Evolutionary conservation across 2,113 vertebrate species (phyloP).

Genomic region (Mus pahari): DNA sequence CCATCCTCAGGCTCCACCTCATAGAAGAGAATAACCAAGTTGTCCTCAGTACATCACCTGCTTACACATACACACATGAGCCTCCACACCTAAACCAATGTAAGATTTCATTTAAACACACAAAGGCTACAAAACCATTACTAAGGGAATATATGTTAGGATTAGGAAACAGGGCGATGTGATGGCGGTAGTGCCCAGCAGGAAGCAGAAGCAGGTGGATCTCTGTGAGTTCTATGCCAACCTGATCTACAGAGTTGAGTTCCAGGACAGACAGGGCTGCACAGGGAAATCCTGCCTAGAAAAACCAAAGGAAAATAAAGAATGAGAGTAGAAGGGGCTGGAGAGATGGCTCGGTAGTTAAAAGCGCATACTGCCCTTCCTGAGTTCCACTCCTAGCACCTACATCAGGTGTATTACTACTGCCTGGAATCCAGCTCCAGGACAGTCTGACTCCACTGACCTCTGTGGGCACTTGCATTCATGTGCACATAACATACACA

Average conservation of each 20-base stretch:
- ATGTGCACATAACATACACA: neutral
- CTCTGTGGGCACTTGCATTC: neutral
- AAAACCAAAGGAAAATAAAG: neutral
- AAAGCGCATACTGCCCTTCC: neutral
- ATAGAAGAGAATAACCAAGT: neutral
- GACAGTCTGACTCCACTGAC: neutral
- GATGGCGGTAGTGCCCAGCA: neutral
- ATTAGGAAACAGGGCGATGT: neutral
- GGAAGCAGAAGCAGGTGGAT: neutral
- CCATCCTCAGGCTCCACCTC: neutral
- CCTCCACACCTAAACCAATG: neutral
- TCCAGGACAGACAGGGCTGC: neutral
- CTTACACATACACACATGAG: neutral
- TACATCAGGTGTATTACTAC: neutral
- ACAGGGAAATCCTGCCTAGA: neutral
- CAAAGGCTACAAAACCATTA: conserved; percentile 28
- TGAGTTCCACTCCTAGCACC: neutral
- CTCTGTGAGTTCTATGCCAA: neutral
- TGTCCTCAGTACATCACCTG: neutral
- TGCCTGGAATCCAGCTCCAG: neutral
- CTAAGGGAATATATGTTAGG: neutral
- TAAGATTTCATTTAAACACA: neutral
- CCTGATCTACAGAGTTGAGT: neutral
- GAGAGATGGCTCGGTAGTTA: neutral
- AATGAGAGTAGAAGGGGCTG: neutral